Base-by-base conservation (phyloP, 92 coral and sea anemone species). In the Phenganax stokvisi region DNA sequence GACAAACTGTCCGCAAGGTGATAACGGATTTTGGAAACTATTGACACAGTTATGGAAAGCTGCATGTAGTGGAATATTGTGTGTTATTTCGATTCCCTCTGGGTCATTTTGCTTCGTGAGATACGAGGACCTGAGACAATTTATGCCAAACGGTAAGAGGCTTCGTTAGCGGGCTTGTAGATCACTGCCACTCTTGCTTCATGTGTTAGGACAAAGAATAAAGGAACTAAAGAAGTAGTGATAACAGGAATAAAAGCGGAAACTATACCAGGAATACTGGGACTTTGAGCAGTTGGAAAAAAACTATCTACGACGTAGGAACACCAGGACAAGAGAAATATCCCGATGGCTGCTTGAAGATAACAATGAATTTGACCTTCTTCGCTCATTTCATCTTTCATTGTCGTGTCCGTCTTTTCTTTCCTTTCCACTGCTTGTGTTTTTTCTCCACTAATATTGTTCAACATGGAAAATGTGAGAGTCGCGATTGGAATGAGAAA, bases 281-380 rank as follows among this genome's bases (percentile, higher is more conserved):
- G 98, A 31, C 85, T 89, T 25, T 85, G 91, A 1, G 89, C 83
- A 0, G 91, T 70, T 57, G 98, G 87, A 85, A 92, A 88, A 85
- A 94, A 94, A 59, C 97, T 92, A 56, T 94, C 98, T 7, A 92
- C 55, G 72, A 94, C 97, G 82, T 94, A 94, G 3, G 98, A 92
- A 27, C 89, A 86, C 98, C 98, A 94, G 56, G 96, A 90, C 77
- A 92, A 25, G 81, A 94, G 81, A 84, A 94, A 94, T 64, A 92
- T 71, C 6, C 94, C 92, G 61, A 94, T 87, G 13, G 96, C 87
- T 61, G 84, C 87, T 86, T 94, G 98, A 31, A 94, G 87, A n/a
- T 93, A 87, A 30, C 86, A 68, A 70, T 94, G 97, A 37, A 78
- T 61, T 61, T 53, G 82, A 3, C 91, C 89, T 65, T 83, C 87